Conservation (phyloP, 2,888 invertebrate genomes). For the Drosophila hawaiiensis region DNA sequence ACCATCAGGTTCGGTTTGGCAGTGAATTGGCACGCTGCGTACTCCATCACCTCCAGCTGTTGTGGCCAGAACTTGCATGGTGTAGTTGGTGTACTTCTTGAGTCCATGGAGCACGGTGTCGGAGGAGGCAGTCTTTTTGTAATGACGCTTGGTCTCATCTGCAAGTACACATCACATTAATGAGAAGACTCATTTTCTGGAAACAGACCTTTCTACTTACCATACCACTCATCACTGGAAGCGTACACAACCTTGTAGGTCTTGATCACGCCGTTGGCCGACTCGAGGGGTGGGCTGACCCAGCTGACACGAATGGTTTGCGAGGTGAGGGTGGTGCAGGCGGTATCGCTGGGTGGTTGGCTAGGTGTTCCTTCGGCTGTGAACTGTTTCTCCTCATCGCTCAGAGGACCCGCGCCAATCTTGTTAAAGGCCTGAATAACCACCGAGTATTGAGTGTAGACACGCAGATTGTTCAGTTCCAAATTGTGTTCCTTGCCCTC, state of each 20-base stretch:
- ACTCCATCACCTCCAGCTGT: constrained; percentile 98
- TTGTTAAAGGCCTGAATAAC: constrained; percentile 98
- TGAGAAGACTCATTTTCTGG: accelerated
- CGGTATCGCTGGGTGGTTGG: constrained; percentile 95
- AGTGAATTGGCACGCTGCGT: constrained; percentile 90
- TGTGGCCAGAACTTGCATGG: constrained; percentile 97
- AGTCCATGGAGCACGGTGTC: constrained; percentile 97
- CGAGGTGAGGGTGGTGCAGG: constrained; percentile 96
- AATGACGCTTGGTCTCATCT: constrained; percentile 96
- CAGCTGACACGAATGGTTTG: constrained; percentile 97
- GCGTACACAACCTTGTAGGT: constrained; percentile 98
- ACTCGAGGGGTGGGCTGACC: constrained; percentile 96
- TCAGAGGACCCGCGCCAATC: constrained; percentile 96
- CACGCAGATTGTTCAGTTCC: constrained; percentile 92
- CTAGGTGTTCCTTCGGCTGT: constrained; percentile 98
- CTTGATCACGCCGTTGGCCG: constrained; percentile 97
- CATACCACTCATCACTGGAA: constrained; percentile 96
- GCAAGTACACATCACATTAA: neutral
- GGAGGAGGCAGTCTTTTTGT: constrained; percentile 95
- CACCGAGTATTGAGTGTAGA: constrained; percentile 98
- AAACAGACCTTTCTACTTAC: constrained; percentile 86
- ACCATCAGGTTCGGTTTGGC: constrained; percentile 98
- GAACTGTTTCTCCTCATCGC: constrained; percentile 94
- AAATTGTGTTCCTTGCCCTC: constrained; percentile 96
- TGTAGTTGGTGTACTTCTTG: constrained; percentile 98